These are phyloP conservation scores for Oreochromis aureus DNA, from an alignment of 2,113 vertebrate genomes.

Conservation along the genomic window DNA sequence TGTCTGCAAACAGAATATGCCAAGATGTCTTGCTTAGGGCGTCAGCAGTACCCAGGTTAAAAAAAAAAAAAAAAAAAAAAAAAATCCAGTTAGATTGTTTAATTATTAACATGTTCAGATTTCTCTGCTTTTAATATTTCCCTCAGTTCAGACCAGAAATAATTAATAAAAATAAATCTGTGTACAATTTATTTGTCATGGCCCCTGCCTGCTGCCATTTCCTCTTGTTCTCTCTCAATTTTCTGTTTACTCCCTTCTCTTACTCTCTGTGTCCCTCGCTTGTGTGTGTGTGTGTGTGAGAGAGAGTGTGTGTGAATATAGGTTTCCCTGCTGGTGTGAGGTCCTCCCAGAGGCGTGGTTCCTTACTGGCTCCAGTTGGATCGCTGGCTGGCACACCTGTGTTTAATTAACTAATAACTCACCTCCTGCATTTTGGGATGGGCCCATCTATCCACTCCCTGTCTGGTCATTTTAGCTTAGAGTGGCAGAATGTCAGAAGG, in stretches of 20 bases:
- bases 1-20: neutral
- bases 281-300: too few relatives aligned
- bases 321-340: neutral
- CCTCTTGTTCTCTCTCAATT: too few relatives aligned
- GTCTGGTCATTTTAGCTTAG: neutral
- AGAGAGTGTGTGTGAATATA: too few relatives aligned
- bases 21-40: neutral
- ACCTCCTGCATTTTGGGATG: neutral
- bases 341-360: neutral
- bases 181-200: neutral
- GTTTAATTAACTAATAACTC: neutral
- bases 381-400: neutral
- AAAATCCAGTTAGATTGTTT: neutral
- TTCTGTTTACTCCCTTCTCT: too few relatives aligned
- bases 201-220: too few relatives aligned
- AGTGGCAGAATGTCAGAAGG: neutral
- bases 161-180: neutral
- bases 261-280: too few relatives aligned
- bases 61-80: too few relatives aligned
- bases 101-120: neutral
- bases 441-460: accelerated
- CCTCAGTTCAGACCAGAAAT: neutral
- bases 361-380: neutral
- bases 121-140: neutral
- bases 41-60: accelerated